Conservation (phyloP, 2,797 vertebrate species). For the Mastacembelus armatus region DNA sequence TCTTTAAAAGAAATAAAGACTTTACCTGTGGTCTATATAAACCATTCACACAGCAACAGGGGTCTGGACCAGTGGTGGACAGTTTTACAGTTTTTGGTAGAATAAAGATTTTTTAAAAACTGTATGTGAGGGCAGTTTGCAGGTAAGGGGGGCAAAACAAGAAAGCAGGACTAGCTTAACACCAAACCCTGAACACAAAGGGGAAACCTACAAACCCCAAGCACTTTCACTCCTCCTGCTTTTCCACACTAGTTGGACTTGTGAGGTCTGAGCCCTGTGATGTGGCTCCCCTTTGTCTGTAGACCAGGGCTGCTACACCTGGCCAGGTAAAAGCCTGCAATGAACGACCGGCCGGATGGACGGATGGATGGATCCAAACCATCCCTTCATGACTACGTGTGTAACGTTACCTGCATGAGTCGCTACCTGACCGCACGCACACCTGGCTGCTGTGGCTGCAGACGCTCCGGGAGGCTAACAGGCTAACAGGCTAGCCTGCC, state of each 20-base stretch:
- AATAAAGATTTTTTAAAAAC: no score
- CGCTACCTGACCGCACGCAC: constrained; percentile 6
- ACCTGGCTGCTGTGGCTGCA: constrained; percentile 24
- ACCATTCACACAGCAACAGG: no score
- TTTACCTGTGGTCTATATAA: no score
- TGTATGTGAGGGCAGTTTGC: no score
- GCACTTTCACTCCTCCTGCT: background rate
- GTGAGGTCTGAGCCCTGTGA: background rate
- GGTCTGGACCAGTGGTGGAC: background rate
- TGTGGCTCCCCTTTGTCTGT: constrained; percentile 51
- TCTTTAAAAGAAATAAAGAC: background rate
- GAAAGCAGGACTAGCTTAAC: no score
- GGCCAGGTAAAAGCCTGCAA: constrained; percentile 55
- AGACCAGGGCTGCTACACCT: constrained; percentile 53
- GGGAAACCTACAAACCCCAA: background rate
- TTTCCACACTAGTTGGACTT: no score
- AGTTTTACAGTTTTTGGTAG: background rate
- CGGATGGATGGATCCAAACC: background rate
- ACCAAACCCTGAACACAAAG: background rate
- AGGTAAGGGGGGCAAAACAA: background rate
- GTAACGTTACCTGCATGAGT: constrained; percentile 10
- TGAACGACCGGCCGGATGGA: no score
- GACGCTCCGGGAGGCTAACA: constrained; percentile 45
- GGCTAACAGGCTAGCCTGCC: constrained; percentile 69
- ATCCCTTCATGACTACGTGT: background rate